Evolutionary conservation across 1,140 invertebrate genomes (phyloP).

Genomic region (Caenorhabditis latens): DNA sequence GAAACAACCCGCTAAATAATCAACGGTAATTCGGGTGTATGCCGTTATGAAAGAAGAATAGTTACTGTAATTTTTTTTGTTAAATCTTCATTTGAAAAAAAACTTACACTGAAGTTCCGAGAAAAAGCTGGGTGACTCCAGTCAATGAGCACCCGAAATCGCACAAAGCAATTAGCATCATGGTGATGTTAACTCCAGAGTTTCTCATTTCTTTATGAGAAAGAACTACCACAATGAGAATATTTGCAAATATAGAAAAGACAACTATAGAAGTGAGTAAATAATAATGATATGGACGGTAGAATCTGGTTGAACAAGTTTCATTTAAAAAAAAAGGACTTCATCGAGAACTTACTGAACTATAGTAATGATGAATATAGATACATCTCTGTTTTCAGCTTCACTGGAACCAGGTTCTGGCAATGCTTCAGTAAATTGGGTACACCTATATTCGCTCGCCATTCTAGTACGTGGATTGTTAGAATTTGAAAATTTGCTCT

Average conservation of each 20-base stretch:
- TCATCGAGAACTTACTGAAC: neutral
- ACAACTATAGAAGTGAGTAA: neutral
- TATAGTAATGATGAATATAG: neutral
- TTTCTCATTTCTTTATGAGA: slow-evolving; percentile 8
- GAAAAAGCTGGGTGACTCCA: neutral
- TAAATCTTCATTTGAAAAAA: neutral
- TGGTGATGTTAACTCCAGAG: neutral
- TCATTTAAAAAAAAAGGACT: too few species aligned
- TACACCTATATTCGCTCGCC: neutral
- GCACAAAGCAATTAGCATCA: neutral
- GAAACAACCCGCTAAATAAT: neutral
- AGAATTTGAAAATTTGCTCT: too few species aligned
- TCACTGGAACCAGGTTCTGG: neutral
- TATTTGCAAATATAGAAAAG: neutral
- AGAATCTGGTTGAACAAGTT: neutral
- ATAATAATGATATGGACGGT: slow-evolving; percentile 12
- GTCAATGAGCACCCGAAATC: slow-evolving; percentile 8
- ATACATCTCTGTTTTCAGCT: neutral
- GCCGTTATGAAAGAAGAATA: neutral
- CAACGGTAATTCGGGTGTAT: neutral
- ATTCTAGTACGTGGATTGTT: neutral
- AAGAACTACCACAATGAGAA: neutral
- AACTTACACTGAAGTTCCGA: neutral
- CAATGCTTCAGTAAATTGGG: slow-evolving; percentile 5
- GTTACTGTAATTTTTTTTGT: neutral